phyloP scores from a whole-genome alignment of 1,140 invertebrate species.

The Gryon sp. region DNA sequence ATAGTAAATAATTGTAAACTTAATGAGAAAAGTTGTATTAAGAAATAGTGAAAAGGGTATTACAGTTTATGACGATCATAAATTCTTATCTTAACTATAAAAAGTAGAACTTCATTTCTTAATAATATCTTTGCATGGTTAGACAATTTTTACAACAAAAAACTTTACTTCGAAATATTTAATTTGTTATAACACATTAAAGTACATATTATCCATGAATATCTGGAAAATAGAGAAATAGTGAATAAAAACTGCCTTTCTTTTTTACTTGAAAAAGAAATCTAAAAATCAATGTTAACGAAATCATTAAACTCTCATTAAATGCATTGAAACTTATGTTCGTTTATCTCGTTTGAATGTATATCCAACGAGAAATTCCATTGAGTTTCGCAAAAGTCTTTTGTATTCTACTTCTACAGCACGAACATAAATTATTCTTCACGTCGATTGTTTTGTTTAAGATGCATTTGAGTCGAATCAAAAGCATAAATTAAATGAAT shows the following conservation, averaged over 20 bases:
- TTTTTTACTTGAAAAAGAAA: neutral
- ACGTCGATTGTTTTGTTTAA: slow-evolving; percentile 31
- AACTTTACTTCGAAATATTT: no score
- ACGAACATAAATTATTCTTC: slow-evolving; percentile 35
- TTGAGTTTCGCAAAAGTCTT: slow-evolving; percentile 31
- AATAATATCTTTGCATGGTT: no score
- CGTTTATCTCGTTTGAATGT: neutral
- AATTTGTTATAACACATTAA: no score
- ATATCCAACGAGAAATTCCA: slow-evolving; percentile 11
- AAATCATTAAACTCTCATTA: slow-evolving; percentile 26
- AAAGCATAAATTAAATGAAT: slow-evolving; percentile 39
- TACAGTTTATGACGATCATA: no score
- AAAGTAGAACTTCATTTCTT: no score
- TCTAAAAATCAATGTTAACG: slow-evolving; percentile 10
- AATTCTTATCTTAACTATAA: no score
- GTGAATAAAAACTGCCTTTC: neutral
- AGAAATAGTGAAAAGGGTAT: no score
- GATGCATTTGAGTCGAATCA: slow-evolving; percentile 21
- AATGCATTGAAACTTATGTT: slow-evolving; percentile 3
- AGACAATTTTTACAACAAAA: no score
- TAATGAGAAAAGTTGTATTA: no score
- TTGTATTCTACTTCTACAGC: slow-evolving; percentile 19
- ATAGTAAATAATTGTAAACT: no score
- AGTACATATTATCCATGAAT: no score
- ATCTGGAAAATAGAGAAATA: neutral